phyloP scores from a whole-genome alignment of 2,113 vertebrate genomes.

The Clarias magur region DNA sequence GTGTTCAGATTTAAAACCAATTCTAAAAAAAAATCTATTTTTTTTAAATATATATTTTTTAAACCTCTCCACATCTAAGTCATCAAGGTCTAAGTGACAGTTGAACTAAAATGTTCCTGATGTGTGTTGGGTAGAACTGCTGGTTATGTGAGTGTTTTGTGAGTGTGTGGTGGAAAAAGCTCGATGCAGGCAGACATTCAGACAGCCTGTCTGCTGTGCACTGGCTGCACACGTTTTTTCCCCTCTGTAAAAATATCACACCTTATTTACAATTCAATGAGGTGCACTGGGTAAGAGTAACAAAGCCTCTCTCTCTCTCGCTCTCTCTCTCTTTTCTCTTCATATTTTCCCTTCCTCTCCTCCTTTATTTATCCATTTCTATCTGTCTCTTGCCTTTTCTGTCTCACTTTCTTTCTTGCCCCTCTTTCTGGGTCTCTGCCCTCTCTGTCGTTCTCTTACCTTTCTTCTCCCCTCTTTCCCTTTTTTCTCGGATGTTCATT shows the following conservation, averaged over 20 bases:
- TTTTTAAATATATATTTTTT: no score
- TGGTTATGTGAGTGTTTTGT: conserved; percentile 36
- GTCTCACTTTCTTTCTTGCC: background rate
- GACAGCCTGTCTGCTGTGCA: conserved; percentile 51
- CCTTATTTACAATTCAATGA: conserved; percentile 67
- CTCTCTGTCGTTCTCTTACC: background rate
- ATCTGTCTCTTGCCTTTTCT: background rate
- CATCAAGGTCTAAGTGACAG: conserved; percentile 39
- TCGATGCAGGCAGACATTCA: conserved; percentile 53
- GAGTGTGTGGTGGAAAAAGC: conserved; percentile 44
- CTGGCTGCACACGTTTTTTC: conserved; percentile 46
- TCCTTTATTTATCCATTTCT: conserved; percentile 3
- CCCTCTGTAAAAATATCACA: conserved; percentile 57
- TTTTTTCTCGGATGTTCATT: conserved; percentile 37
- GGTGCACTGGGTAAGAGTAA: conserved; percentile 58
- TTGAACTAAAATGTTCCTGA: conserved; percentile 48
- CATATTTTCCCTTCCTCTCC: background rate
- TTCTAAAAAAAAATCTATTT: no score
- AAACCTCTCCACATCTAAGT: conserved; percentile 11
- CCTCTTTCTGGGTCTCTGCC: background rate
- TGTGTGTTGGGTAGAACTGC: conserved; percentile 31
- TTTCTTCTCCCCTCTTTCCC: background rate
- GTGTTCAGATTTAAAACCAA: background rate
- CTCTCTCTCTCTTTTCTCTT: conserved; percentile 11
- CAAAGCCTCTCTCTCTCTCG: conserved; percentile 50